Evolutionary conservation across 2,888 invertebrate species (phyloP), one percentile per base, ranked within the genome.

Genomic region (Sesia bembeciformis): DNA sequence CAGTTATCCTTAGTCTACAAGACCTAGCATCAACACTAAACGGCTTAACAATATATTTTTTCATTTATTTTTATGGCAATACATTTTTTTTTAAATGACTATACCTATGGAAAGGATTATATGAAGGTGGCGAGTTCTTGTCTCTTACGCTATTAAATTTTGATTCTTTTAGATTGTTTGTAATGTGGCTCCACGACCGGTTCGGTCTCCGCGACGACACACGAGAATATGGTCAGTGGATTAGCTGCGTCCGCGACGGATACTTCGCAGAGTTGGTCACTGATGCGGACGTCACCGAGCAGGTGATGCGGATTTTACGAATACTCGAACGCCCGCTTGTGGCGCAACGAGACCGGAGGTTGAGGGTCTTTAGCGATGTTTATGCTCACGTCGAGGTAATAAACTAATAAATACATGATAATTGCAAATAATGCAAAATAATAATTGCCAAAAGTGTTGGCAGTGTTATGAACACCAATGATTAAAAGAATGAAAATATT

Each of bases 311-410:
- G 54, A 77, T 89, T 39, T 66, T 88, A 43, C 70, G 79, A 5
- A 75, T 83, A 4, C 53, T 89, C 60, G 87, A 88, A 58, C 71
- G 89, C 0, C 89, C 89, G 0, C 72, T 88, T 0, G 88, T 89
- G 4, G 67, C 69, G 5, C 88, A 89, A 62, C 65, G 87, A 40
- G 68, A 68, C 54, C 63, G 76, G 1, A 70, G 84, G 2, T 62
- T 79, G 0, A 70, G 62, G 6, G 78, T 84, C 0, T 87, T 78
- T 64, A 85, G 87, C 58, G 87, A 88, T 49, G 69, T 87, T 0
- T 88, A 85, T 57, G 88, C 88, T 3, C 83, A 84, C 64, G 73
- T 84, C 40, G 88, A 89, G 78, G 88, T 86, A 59, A 50, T 42
- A 6, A 42, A 5, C 23, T 23, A 23, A 23, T 23, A 23, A 23